Evolutionary conservation across 1,140 invertebrate genomes (phyloP).

Genomic region (Drosophila sulfurigaster): DNA sequence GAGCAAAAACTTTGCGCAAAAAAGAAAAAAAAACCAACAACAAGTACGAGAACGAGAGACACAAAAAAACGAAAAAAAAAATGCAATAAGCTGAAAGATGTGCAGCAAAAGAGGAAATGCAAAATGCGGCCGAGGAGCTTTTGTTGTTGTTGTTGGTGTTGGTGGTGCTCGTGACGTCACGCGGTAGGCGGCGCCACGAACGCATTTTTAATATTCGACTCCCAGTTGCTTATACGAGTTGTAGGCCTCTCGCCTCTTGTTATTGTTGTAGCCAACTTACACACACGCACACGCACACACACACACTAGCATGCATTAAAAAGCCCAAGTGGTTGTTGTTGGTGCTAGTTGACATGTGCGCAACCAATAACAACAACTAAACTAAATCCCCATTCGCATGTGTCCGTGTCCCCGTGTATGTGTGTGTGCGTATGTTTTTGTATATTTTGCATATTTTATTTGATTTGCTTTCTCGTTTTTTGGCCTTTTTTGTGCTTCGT

Average conservation of each 20-base stretch:
- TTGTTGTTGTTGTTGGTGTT: conserved; percentile 7
- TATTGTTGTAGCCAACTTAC: conserved; percentile 30
- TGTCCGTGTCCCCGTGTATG: conserved; percentile 11
- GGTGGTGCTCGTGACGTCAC: conserved; percentile 64
- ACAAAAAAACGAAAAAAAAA: conserved; percentile 32
- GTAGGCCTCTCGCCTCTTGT: conserved; percentile 38
- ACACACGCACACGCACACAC: conserved; percentile 7
- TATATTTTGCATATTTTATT: conserved; percentile 82
- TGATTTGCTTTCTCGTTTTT: conserved; percentile 71
- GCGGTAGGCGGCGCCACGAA: conserved; percentile 74
- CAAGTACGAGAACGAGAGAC: conserved; percentile 27
- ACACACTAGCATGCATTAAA: conserved; percentile 26
- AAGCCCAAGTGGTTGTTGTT: conserved; percentile 51
- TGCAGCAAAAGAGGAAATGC: conserved; percentile 62
- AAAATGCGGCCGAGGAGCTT: conserved; percentile 58
- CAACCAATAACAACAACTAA: conserved; percentile 81
- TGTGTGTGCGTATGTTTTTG: conserved; percentile 59
- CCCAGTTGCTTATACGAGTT: conserved; percentile 20
- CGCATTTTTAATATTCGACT: conserved; percentile 77
- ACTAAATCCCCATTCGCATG: conserved; percentile 52
- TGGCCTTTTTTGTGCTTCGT: conserved; percentile 70
- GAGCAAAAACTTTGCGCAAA: conserved; percentile 48
- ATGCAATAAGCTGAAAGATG: conserved; percentile 44
- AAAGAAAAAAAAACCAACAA: conserved; percentile 45
- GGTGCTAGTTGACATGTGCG: conserved; percentile 60